phyloP scores from a whole-genome alignment of 2,888 invertebrate genomes.

The Phalangium opilio region DNA sequence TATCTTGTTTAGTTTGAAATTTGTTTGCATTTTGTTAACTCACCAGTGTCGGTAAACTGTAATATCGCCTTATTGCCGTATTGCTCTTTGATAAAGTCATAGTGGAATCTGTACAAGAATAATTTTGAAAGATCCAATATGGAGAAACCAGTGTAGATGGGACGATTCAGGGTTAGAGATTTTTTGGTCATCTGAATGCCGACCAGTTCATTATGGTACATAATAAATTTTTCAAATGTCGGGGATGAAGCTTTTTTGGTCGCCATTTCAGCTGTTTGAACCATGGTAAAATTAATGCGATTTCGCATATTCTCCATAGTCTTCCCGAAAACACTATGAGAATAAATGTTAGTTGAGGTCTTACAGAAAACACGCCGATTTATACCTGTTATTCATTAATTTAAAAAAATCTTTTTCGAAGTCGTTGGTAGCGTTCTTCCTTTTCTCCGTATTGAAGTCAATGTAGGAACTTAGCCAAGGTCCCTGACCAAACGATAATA shows the following conservation, averaged over 20 bases:
- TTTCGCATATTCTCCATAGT: conserved; percentile 26
- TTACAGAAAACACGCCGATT: no score
- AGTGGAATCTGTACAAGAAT: conserved; percentile 20
- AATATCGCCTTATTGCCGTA: conserved; percentile 20
- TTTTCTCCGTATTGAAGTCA: conserved; percentile 5
- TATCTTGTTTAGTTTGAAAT: conserved; percentile 10
- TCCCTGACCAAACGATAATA: conserved; percentile 24
- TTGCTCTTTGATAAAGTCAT: conserved; percentile 14
- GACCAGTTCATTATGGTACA: background rate
- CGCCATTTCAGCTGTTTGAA: background rate
- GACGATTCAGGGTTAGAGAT: conserved; percentile 14
- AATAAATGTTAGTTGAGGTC: no score
- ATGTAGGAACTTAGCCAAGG: conserved; percentile 23
- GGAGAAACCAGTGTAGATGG: conserved; percentile 20
- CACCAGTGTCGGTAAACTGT: conserved; percentile 24
- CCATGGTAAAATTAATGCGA: conserved; percentile 22
- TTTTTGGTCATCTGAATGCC: background rate
- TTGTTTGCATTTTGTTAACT: conserved; percentile 15
- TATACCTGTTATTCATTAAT: conserved; percentile 23
- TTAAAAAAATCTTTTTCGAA: conserved; percentile 23
- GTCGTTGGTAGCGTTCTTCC: conserved; percentile 23
- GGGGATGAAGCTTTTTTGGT: background rate
- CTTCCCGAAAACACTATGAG: conserved; percentile 24
- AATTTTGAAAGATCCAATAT: conserved; percentile 23
- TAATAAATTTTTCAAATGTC: no score